phyloP scores from a whole-genome alignment of 2,113 vertebrate species.

The Malurus cyaneus region DNA sequence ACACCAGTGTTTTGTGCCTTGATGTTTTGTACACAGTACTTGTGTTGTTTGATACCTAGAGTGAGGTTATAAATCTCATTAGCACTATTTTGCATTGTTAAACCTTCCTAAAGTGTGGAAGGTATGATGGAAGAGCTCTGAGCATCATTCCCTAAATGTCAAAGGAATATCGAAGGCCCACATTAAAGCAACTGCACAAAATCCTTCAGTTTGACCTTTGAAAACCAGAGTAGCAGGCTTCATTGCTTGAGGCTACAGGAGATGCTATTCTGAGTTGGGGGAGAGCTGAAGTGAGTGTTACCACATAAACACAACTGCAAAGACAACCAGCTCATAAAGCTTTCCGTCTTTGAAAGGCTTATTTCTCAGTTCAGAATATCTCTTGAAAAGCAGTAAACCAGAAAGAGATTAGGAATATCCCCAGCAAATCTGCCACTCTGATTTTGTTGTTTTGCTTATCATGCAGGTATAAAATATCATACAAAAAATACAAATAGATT shows the following conservation, averaged over 20 bases:
- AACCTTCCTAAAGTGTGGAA: not conserved
- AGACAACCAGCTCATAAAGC: not conserved
- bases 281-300: not conserved
- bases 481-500: not conserved
- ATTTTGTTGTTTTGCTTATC: not conserved
- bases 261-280: not conserved
- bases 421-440: not conserved
- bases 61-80: not conserved
- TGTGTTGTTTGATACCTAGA: not conserved
- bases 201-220: not conserved
- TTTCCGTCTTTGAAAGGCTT: not conserved
- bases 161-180: not conserved
- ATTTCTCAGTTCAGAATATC: not conserved
- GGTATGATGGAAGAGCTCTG: not conserved
- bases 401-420: not conserved
- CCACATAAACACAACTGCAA: not conserved
- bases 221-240: constrained; percentile 20
- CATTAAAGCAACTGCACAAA: not conserved
- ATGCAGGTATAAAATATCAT: not conserved
- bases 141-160: not conserved
- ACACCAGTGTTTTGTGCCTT: not conserved
- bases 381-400: not conserved
- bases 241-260: not conserved
- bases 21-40: not conserved
- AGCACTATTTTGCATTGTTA: not conserved